Base-by-base conservation (phyloP, 2,888 invertebrate species). In the Sinohyriopsis cumingii region DNA sequence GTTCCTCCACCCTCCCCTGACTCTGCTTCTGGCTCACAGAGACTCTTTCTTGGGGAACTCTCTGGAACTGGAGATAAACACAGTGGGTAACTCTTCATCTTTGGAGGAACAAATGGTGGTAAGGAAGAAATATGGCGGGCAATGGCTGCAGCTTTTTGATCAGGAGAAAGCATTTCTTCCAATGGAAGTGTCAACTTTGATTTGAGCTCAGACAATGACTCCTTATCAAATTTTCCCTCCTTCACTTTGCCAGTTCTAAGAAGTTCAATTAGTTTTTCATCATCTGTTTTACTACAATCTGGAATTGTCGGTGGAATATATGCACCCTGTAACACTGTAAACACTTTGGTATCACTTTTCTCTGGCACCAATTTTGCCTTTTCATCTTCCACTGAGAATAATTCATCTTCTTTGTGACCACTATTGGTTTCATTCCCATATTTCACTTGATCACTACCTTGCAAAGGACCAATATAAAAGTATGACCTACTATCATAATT, bases 41-140 rank as follows among this genome's bases (percentile, higher is more conserved):
- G 63, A n/a, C 70, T 72, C 57, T 71, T 73, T 59, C 70, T 73
- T 59, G 75, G 73, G 18, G 77, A 75, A 25, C 66, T 67, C 70
- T 84, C 84, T 24, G 80, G 71, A 7, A 85, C 84, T 15, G 86
- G 84, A 60, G 84, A 84, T 59, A 85, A 67, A 45, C 76, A 79
- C 56, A 73, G 74, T 22, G 83, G 83, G 66, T 83, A 78, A 59
- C 64, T 73, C 69, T 84, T 86, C 70, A 79, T 77, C 78, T 86
- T 86, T 25, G 84, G 86, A 75, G 86, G 86, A 54, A 86, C 80
- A 74, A 86, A 83, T 60, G 86, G 86, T 71, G 86, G 81, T 25
- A 84, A 67, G 20, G 79, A 79, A 55, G 82, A 75, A 33, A 82
- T 82, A 71, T 84, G 82, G 28, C 79, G 75, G 25, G 83, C 85